Conservation (phyloP, 2,113 vertebrate species). For the Fukomys damarensis region DNA sequence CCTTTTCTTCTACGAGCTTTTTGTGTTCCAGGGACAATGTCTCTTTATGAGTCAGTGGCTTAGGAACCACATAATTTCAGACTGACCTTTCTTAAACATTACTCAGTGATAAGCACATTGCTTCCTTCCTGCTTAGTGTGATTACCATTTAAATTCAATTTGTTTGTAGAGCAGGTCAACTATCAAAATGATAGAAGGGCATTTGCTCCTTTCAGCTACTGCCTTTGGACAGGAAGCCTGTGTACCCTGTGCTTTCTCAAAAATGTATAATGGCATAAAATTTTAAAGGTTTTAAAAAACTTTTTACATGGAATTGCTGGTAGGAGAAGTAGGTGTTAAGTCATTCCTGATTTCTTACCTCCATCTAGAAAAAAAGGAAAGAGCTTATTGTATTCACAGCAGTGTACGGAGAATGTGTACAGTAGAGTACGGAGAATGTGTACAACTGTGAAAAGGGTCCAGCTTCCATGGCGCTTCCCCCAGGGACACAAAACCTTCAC, state of each 20-base stretch:
- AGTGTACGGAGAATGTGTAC: background rate
- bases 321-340: background rate
- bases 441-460: background rate
- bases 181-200: background rate
- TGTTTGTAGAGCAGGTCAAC: background rate
- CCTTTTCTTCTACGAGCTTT: background rate
- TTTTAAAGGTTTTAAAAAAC: background rate
- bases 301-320: constrained; percentile 3
- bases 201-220: constrained; percentile 6
- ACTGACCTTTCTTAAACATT: constrained; percentile 21
- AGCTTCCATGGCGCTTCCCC: background rate
- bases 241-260: background rate
- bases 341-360: background rate
- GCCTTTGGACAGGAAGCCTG: background rate
- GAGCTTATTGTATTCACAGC: background rate
- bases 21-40: background rate
- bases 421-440: background rate
- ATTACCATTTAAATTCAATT: constrained; percentile 9
- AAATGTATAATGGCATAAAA: background rate
- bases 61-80: background rate
- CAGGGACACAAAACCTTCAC: background rate
- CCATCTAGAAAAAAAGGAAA: background rate
- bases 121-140: background rate
- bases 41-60: constrained; percentile 2
- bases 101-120: background rate